Conservation (phyloP, 2,797 vertebrate species). For the Yasuhikotakia modesta region DNA sequence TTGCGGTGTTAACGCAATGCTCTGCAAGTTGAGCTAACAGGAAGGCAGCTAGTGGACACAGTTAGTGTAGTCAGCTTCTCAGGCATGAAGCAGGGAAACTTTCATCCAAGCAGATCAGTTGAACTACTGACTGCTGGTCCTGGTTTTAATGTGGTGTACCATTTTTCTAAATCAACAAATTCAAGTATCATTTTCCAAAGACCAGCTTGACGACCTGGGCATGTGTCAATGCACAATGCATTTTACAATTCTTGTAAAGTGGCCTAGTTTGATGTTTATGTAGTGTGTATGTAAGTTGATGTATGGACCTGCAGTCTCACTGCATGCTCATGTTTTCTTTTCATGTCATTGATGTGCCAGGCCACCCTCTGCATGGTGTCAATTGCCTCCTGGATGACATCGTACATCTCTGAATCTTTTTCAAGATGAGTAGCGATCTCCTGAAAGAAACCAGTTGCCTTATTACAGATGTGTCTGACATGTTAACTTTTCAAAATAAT, state of each 20-base stretch:
- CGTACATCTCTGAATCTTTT: slow-evolving; percentile 92
- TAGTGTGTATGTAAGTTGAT: slow-evolving; percentile 17
- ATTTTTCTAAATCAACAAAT: neutral
- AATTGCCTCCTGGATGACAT: slow-evolving; percentile 94
- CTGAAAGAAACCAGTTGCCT: slow-evolving; percentile 66
- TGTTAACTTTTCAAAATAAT: too few species aligned
- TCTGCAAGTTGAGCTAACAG: too few species aligned
- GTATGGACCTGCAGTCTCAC: slow-evolving; percentile 84
- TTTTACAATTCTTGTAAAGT: neutral
- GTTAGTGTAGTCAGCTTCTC: neutral
- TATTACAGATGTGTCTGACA: neutral
- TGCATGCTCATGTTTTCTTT: slow-evolving; percentile 95
- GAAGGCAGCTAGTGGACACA: too few species aligned
- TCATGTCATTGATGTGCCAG: slow-evolving; percentile 99
- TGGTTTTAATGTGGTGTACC: neutral
- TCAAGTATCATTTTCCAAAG: neutral
- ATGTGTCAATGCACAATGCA: neutral
- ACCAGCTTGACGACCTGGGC: neutral
- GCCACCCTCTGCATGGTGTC: slow-evolving; percentile 99
- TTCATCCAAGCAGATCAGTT: neutral
- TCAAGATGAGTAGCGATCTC: slow-evolving; percentile 98
- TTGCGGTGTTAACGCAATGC: too few species aligned
- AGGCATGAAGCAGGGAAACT: neutral
- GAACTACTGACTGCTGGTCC: neutral
- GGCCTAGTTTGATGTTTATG: neutral